These are phyloP conservation scores for Anarhynchus alexandrinus DNA, from an alignment of 2,113 vertebrate species.

Conservation along the genomic window DNA sequence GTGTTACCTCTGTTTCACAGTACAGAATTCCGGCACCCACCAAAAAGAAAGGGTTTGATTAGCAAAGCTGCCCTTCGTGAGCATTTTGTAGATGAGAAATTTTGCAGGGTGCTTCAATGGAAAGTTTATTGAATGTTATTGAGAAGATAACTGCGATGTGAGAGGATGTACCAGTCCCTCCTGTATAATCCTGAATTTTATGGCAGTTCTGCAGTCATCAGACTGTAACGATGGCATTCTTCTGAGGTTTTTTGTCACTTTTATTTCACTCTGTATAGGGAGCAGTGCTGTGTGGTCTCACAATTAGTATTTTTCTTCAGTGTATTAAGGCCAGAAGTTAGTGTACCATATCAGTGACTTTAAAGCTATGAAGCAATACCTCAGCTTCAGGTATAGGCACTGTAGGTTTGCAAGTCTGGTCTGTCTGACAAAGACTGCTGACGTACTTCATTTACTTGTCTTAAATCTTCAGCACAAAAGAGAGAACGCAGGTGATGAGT, in stretches of 20 bases:
- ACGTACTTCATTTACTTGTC: neutral
- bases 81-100: neutral
- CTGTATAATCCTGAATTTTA: neutral
- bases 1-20: neutral
- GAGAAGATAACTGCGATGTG: neutral
- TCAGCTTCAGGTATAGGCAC: neutral
- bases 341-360: neutral
- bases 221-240: neutral
- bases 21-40: neutral
- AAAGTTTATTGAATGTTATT: neutral
- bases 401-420: neutral
- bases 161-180: neutral
- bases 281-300: neutral
- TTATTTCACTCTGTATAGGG: neutral
- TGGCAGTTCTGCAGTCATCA: neutral
- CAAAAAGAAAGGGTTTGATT: neutral
- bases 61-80: neutral
- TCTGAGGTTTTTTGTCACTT: neutral
- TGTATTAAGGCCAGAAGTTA: neutral
- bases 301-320: neutral
- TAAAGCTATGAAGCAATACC: neutral
- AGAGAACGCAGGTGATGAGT: neutral
- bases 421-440: neutral
- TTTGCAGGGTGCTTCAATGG: neutral
- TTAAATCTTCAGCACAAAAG: neutral